These are phyloP conservation scores for Andrena hattorfiana DNA, from an alignment of 2,888 invertebrate species.

Conservation along the genomic window DNA sequence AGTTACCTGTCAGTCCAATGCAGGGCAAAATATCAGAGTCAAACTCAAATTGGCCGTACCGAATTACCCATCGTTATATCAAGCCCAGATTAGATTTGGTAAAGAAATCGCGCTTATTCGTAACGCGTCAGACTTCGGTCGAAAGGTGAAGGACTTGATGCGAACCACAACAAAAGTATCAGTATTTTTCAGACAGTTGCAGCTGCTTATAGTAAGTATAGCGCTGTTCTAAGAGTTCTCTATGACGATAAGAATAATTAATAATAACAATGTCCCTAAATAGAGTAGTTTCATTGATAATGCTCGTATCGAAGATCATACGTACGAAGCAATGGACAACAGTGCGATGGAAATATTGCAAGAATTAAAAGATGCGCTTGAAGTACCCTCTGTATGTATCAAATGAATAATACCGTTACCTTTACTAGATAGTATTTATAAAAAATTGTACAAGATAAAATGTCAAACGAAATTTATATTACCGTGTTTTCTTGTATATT, in stretches of 20 bases:
- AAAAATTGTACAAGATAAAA: not conserved
- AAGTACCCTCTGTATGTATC: conserved; percentile 72
- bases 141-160: conserved; percentile 66
- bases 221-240: conserved; percentile 12
- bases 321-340: conserved; percentile 18
- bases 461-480: not conserved
- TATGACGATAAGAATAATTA: not conserved
- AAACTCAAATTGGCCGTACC: conserved; percentile 77
- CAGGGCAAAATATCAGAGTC: conserved; percentile 67
- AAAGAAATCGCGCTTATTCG: conserved; percentile 70
- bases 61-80: conserved; percentile 77
- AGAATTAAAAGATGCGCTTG: conserved; percentile 73
- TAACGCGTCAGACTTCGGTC: conserved; percentile 62
- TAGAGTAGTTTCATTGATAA: conserved; percentile 48
- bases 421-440: not conserved
- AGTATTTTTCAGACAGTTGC: conserved; percentile 76
- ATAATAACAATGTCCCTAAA: conserved; percentile 25
- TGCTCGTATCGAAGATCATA: conserved; percentile 12
- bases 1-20: conserved; percentile 47
- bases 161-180: conserved; percentile 71
- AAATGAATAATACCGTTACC: conserved; percentile 16
- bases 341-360: conserved; percentile 58
- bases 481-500: conserved; percentile 6
- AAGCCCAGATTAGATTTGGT: conserved; percentile 75
- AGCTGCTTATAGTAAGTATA: conserved; percentile 70